Percentiles rank a stretch among this genome's conserved stretches.
phyloP scores from a whole-genome alignment of 2,797 vertebrate species.

The Cetoscarus ocellatus region DNA sequence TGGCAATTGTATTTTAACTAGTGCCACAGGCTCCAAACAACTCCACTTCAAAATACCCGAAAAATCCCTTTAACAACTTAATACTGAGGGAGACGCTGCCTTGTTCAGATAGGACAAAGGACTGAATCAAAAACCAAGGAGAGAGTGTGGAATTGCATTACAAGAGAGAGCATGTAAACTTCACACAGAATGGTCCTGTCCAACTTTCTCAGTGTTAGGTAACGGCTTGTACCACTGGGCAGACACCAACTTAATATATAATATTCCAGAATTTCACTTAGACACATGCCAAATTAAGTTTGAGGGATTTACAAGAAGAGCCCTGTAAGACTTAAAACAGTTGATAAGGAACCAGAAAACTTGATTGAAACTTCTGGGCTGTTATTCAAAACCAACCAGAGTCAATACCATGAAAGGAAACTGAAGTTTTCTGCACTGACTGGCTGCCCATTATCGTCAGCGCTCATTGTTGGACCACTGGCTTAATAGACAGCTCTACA shows the following conservation, averaged over 20 bases:
- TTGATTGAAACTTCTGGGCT: not conserved
- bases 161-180: too few species aligned
- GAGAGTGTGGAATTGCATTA: too few species aligned
- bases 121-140: too few species aligned
- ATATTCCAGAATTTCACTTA: not conserved
- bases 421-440: conserved; percentile 17
- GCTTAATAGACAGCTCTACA: conserved; percentile 27
- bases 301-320: not conserved
- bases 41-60: too few species aligned
- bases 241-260: not conserved
- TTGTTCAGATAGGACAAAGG: too few species aligned
- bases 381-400: not conserved
- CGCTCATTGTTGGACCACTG: conserved; percentile 5
- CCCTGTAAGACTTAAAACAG: not conserved
- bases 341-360: not conserved
- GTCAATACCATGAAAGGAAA: conserved; percentile 15
- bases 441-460: conserved; percentile 11
- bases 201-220: too few species aligned
- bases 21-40: too few species aligned
- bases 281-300: not conserved
- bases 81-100: too few species aligned
- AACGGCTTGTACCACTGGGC: not conserved
- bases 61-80: too few species aligned
- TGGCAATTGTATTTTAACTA: too few species aligned
- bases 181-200: too few species aligned